Base-by-base conservation (phyloP, 2,797 vertebrate genomes). In the Craterocephalus amniculus region DNA sequence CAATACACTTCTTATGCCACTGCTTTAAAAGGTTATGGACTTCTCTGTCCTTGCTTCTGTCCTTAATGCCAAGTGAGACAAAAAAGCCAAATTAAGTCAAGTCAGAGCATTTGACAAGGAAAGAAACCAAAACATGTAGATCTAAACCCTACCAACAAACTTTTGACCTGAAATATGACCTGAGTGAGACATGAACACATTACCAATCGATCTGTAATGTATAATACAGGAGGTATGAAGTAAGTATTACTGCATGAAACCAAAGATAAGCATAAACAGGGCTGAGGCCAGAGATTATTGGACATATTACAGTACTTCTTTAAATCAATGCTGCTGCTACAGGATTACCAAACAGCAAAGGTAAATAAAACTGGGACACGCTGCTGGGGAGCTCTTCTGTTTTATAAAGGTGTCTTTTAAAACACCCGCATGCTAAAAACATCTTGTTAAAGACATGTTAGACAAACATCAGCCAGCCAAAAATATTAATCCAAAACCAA, bases 1-100 rank as follows among this genome's bases (percentile, higher is more conserved):
- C 87, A 74, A 87, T 88, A 83, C 27, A 32, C 48, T 70, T 88
- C 87, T 82, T 84, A 80, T 88, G 73, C 70, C 20, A 73, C 52
- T 58, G 70, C 72, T 85, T 85, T 86, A 76, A 83, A 87, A 88
- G 56, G 67, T 81, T 76, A 83, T 58, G 63, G 24, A 59, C 63
- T 59, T 66, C 58, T 27, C 40, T 66, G 49, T 63, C 1, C 13
- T 58, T 38, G 67, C 76, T 63, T 71, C 49, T 84, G 87, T 83
- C 85, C 78, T 89, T 85, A 88, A 91, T 87, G 81, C 81, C 78
- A 92, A 90, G 83, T 85, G 87, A 74, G 86, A 83, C 88, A 85
- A 16, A 89, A 76, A 84, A 87, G 81, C 79, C 79, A 73, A 87
- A 87, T 81, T 54, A 84, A 84, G 58, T 84, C 75, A 89, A 87